A percentile compares a stretch with the other conserved stretches of the same genome.
Evolutionary conservation across 2,797 vertebrate genomes (phyloP).

Genomic region (Erethizon dorsatum): DNA sequence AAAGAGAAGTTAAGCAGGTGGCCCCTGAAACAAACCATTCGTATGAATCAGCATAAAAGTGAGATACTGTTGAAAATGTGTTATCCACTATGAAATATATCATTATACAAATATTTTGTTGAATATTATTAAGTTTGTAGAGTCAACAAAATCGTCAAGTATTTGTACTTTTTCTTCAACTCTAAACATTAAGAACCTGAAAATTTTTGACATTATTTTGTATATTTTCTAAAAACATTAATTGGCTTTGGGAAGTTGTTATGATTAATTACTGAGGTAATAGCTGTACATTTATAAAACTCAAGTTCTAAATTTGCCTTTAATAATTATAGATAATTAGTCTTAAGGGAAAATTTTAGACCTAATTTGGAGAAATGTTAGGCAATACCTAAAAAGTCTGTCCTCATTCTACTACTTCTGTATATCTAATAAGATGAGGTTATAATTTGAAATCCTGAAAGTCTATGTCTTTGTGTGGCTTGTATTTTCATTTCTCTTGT

Average conservation of each 20-base stretch:
- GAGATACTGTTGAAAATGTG: not conserved
- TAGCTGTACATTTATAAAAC: not conserved
- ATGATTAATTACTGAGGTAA: not conserved
- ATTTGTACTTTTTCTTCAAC: not conserved
- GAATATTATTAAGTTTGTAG: not conserved
- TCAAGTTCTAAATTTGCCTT: not conserved
- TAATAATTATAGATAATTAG: not conserved
- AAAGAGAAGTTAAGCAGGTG: not conserved
- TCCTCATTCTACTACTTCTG: not conserved
- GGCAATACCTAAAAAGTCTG: not conserved
- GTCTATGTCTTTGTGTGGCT: not conserved
- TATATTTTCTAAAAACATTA: not conserved
- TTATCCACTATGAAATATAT: not conserved
- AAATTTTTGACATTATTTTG: not conserved
- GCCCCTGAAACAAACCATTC: not conserved
- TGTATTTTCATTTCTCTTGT: not conserved
- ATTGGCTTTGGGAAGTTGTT: not conserved
- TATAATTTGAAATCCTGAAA: not conserved
- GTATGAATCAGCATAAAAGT: not conserved
- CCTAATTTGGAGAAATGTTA: not conserved
- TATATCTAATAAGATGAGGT: not conserved
- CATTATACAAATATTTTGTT: not conserved
- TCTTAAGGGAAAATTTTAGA: not conserved
- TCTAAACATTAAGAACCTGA: not conserved
- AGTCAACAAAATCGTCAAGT: not conserved